These are phyloP conservation scores for Penelope pileata DNA, from an alignment of 2,113 vertebrate genomes.

Conservation along the genomic window DNA sequence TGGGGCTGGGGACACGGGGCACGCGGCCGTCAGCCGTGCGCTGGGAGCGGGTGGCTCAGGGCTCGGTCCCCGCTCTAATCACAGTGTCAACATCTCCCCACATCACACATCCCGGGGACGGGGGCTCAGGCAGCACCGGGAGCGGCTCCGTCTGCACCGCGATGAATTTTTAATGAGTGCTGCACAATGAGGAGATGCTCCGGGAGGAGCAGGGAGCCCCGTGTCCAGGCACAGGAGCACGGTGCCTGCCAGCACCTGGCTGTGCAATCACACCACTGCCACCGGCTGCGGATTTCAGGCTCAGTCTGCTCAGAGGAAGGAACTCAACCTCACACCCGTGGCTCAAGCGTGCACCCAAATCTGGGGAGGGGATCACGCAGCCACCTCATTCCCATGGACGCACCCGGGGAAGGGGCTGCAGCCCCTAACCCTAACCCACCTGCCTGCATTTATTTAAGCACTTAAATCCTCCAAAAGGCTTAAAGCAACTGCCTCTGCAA, in stretches of 20 bases:
- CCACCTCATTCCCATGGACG: background rate
- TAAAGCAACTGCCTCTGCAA: background rate
- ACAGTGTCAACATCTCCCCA: conserved; percentile 7
- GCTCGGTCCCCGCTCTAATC: conserved; percentile 19
- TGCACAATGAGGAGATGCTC: conserved; percentile 9
- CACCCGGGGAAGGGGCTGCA: background rate
- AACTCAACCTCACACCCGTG: background rate
- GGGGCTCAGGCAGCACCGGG: background rate
- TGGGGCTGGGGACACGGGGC: background rate
- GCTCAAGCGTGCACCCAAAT: background rate
- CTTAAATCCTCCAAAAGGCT: background rate
- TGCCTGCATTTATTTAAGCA: background rate
- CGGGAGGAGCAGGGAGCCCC: background rate
- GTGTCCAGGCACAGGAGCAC: background rate
- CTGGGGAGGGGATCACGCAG: background rate
- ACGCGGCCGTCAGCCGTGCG: rapidly evolving
- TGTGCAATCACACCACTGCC: background rate
- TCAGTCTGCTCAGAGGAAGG: background rate
- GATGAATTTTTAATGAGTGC: conserved; percentile 54
- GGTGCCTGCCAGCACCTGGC: rapidly evolving
- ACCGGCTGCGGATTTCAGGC: background rate
- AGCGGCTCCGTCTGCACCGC: background rate
- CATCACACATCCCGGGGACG: background rate
- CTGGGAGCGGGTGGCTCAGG: background rate
- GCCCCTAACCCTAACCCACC: background rate